Evolutionary conservation across 2,113 vertebrate genomes (phyloP), one percentile per base, ranked within the genome.

Genomic region (Rhodinocichla rosea): DNA sequence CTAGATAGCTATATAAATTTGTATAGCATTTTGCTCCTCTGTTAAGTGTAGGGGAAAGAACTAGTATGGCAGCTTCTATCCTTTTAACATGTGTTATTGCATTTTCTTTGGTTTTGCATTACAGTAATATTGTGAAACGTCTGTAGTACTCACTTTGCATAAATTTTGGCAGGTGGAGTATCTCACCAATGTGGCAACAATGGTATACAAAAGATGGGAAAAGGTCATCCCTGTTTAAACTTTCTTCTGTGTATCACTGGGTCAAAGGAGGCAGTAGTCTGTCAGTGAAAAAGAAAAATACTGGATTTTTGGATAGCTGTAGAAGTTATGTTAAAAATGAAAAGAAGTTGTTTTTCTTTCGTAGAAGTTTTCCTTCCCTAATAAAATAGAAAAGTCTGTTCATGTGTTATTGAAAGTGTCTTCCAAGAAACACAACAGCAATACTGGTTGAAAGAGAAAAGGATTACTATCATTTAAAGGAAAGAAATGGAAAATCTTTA

Each of bases 401-500:
- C 62, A 68, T 68, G 60, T 92, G 39, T 83, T 88, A 74, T 83
- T 90, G 80, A 81, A 93, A 88, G 27, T 40, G 16, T 77, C 79
- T 95, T 95, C 55, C 82, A 90, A 73, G 74, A 82, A 85, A 88
- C 81, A 56, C 79, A 92, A 24, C 80, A 78, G 84, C 62, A 59
- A 11, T 74, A 60, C 69, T 44, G 28, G 42, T 84, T 94, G 68
- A 94, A 95, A 94, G 78, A 71, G 63, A 79, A 68, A 73, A 81
- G 88, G 76, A 89, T 96, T 94, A 78, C 78, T 88, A 74, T 64
- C 49, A 62, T 90, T 97, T 97, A 95, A 95, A 71, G 69, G 65
- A 90, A 93, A 93, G 94, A 94, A 96, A 89, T 75, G 40, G 81
- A 78, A 94, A 90, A 94, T 92, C 83, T 81, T 94, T 94, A 78